Conservation (phyloP, 2,113 vertebrate species). For the Forbesichthys agassizii region DNA sequence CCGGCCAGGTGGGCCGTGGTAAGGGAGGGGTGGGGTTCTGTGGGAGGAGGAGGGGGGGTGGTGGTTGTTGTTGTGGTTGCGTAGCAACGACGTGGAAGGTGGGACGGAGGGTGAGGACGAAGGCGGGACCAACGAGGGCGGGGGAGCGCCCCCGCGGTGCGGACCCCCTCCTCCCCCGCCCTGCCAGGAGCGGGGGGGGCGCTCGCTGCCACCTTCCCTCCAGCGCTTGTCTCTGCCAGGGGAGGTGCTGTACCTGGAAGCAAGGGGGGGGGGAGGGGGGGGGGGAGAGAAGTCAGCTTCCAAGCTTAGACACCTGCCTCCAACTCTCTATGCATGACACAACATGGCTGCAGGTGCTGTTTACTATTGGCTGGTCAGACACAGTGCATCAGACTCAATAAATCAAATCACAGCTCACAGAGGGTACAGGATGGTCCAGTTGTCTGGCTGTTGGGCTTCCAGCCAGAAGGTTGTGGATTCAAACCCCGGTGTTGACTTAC, state of each 20-base stretch:
- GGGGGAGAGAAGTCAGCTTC: neutral
- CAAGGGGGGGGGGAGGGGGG: neutral
- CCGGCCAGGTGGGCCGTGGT: constrained; percentile 34
- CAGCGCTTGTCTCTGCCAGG: constrained; percentile 70
- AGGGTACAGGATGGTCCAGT: too few species aligned
- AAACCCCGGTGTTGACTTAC: too few species aligned
- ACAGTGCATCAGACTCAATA: too few species aligned
- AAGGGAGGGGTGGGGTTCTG: constrained; percentile 34
- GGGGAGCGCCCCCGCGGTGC: constrained; percentile 39
- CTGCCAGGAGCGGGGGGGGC: constrained; percentile 71
- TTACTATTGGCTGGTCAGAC: too few species aligned
- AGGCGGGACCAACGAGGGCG: constrained; percentile 30
- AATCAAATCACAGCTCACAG: too few species aligned
- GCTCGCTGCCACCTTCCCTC: constrained; percentile 38
- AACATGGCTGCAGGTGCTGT: too few species aligned
- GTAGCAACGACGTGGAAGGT: constrained; percentile 24
- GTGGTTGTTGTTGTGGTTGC: constrained; percentile 11
- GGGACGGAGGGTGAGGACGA: constrained; percentile 19
- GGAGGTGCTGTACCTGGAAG: constrained; percentile 55
- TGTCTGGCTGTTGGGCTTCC: too few species aligned
- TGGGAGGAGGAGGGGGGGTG: constrained; percentile 20
- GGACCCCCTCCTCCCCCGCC: constrained; percentile 24
- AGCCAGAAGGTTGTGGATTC: too few species aligned
- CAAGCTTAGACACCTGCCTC: neutral
- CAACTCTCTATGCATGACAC: too few species aligned